Conservation (phyloP, 2,797 vertebrate genomes). For the Sparus aurata region DNA sequence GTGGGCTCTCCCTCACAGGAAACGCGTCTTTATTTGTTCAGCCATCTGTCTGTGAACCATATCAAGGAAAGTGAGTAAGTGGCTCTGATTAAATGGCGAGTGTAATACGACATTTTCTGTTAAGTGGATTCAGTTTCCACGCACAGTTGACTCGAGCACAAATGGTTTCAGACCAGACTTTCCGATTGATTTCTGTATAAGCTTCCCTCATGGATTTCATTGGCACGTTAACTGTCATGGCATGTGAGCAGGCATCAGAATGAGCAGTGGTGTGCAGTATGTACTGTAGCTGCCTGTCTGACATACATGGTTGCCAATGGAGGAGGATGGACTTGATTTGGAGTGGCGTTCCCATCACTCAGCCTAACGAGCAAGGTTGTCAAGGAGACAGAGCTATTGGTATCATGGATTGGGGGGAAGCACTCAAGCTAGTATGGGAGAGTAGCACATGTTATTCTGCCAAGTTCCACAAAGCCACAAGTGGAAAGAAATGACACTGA, state of each 20-base stretch:
- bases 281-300: constrained; percentile 35
- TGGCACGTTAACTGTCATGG: not conserved
- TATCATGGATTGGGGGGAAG: constrained; percentile 49
- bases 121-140: constrained; percentile 16
- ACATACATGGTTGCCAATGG: constrained; percentile 39
- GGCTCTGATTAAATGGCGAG: constrained; percentile 15
- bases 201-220: constrained; percentile 26
- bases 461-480: constrained; percentile 11
- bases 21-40: constrained; percentile 11
- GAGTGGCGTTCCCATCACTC: constrained; percentile 57
- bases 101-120: not conserved
- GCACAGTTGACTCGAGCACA: not conserved
- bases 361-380: constrained; percentile 67
- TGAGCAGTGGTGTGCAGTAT: constrained; percentile 6
- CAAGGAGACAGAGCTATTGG: constrained; percentile 60
- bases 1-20: constrained; percentile 19
- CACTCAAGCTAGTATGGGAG: constrained; percentile 16
- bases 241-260: constrained; percentile 16
- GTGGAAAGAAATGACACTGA: not conserved
- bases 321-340: constrained; percentile 58
- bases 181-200: constrained; percentile 4
- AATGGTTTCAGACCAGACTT: not conserved
- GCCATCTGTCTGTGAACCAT: constrained; percentile 35
- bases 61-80: constrained; percentile 22
- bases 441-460: constrained; percentile 18